Conservation (phyloP, 2,113 vertebrate species). For the Myotis lucifugus region DNA sequence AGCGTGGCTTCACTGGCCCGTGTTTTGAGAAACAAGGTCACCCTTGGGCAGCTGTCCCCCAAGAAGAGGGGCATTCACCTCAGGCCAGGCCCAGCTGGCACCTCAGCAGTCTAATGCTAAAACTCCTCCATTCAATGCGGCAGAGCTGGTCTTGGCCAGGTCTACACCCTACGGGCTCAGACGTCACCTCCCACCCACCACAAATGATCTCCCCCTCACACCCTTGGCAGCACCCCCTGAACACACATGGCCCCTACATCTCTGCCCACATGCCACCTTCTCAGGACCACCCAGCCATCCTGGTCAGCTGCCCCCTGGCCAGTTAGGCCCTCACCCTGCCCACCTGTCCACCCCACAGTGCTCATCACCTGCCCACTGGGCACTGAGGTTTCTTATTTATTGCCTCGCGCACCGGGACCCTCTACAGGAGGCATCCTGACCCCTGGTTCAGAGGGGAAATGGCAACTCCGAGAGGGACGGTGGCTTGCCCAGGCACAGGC, state of each 20-base stretch:
- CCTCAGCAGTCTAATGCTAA: background rate
- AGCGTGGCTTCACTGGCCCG: rapidly evolving
- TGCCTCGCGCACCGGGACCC: background rate
- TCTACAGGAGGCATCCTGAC: too few relatives aligned
- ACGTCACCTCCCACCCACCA: background rate
- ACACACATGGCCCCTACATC: too few relatives aligned
- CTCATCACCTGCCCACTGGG: background rate
- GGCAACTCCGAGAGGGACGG: rapidly evolving
- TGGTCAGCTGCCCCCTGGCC: background rate
- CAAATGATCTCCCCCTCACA: background rate
- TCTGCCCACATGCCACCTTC: background rate
- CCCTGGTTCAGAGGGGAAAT: background rate
- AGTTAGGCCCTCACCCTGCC: background rate
- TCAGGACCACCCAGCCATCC: background rate
- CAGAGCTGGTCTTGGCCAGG: background rate
- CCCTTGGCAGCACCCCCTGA: background rate
- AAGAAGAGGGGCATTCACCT: background rate
- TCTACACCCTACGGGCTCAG: background rate
- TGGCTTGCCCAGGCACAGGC: background rate
- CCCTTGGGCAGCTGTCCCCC: background rate
- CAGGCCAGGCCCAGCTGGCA: background rate
- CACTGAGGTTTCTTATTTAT: too few relatives aligned
- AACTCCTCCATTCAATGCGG: background rate
- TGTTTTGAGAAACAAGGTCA: background rate
- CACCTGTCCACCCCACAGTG: background rate